Percentiles rank a stretch among this genome's conserved stretches.
phyloP scores from a whole-genome alignment of 2,888 invertebrate species.

The Teleogryllus oceanicus region DNA sequence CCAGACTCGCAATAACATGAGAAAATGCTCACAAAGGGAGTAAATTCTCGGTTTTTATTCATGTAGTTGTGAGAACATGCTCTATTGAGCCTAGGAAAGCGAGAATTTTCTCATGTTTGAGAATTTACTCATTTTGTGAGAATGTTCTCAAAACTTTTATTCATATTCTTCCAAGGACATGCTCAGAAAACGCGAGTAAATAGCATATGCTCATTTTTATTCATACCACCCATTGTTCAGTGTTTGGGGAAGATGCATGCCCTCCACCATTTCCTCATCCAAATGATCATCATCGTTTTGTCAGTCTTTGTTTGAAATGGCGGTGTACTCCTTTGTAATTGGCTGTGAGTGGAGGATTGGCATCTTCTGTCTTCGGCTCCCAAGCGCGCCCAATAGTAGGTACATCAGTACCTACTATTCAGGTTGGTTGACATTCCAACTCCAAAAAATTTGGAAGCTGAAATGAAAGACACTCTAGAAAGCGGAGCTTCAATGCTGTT shows the following conservation, averaged over 20 bases:
- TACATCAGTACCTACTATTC: conserved; percentile 56
- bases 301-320: conserved; percentile 55
- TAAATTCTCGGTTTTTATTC: too few relatives aligned
- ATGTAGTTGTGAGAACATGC: too few relatives aligned
- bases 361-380: conserved; percentile 51
- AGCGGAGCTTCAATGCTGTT: conserved; percentile 58
- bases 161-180: too few relatives aligned
- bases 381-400: conserved; percentile 56
- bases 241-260: conserved; percentile 49
- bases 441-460: conserved; percentile 53
- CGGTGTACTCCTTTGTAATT: conserved; percentile 58
- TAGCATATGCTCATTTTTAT: too few relatives aligned
- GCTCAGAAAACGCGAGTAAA: too few relatives aligned
- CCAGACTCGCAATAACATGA: too few relatives aligned
- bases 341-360: conserved; percentile 53
- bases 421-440: conserved; percentile 50
- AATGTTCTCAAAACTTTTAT: too few relatives aligned
- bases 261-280: conserved; percentile 52
- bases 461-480: conserved; percentile 56
- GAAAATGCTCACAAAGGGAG: too few relatives aligned
- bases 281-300: conserved; percentile 56
- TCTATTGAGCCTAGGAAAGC: too few relatives aligned
- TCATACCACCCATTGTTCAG: conserved; percentile 43
- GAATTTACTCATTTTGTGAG: too few relatives aligned
- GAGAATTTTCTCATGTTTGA: too few relatives aligned